Conservation (phyloP, 2,113 vertebrate genomes). For the Prunella fulvescens region DNA sequence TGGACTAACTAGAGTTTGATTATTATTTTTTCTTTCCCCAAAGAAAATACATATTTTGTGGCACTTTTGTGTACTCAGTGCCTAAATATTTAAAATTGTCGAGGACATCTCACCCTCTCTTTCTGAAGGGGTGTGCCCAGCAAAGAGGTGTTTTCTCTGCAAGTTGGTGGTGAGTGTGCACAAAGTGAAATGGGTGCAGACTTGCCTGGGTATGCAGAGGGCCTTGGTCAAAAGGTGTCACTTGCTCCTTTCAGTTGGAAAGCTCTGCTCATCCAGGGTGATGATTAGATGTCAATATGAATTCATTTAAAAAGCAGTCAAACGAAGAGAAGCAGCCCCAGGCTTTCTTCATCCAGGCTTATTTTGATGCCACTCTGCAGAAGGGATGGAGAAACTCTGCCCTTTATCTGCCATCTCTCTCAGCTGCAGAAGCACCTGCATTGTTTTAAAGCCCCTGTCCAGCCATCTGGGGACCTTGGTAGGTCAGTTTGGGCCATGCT, state of each 20-base stretch:
- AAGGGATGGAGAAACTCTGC: neutral
- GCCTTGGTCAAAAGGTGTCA: neutral
- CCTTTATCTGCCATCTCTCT: neutral
- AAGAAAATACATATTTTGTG: neutral
- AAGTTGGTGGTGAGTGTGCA: fast-evolving
- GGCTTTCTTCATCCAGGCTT: neutral
- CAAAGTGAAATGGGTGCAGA: neutral
- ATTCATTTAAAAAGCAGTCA: neutral
- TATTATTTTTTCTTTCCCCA: neutral
- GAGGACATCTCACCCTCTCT: fast-evolving
- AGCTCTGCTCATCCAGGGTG: neutral
- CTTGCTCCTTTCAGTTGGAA: neutral
- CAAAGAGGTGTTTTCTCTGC: neutral
- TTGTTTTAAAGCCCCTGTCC: neutral
- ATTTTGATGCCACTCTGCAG: neutral
- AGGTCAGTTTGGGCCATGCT: neutral
- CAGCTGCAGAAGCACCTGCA: neutral
- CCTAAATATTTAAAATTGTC: neutral
- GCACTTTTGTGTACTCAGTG: neutral
- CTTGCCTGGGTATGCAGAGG: neutral
- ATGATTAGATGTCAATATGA: neutral
- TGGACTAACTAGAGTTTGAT: neutral
- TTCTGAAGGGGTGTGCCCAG: neutral
- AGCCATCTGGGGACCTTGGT: fast-evolving
- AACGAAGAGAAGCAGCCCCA: neutral